phyloP scores from a whole-genome alignment of 1,140 invertebrate species.

The Drosophila busckii region DNA sequence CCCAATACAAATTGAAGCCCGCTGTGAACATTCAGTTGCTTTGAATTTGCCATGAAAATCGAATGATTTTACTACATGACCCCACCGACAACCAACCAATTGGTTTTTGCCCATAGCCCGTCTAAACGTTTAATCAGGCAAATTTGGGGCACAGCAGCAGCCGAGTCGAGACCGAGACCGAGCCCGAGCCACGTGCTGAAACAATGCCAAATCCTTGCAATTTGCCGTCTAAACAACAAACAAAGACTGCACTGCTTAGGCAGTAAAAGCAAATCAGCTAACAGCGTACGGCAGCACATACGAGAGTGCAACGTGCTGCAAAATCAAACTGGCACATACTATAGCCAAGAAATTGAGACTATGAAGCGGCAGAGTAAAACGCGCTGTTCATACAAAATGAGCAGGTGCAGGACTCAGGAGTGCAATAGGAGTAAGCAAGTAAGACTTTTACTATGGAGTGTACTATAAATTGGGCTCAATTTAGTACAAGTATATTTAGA shows the following conservation, averaged over 20 bases:
- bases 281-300: constrained; percentile 9
- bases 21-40: constrained; percentile 44
- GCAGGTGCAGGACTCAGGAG: constrained; percentile 10
- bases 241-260: constrained; percentile 32
- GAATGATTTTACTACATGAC: constrained; percentile 3
- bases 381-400: constrained; percentile 57
- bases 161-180: constrained; percentile 15
- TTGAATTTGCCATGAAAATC: constrained; percentile 15
- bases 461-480: no score
- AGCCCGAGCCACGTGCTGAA: constrained; percentile 27
- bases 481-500: no score
- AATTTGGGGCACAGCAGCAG: constrained; percentile 18
- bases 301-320: constrained; percentile 44
- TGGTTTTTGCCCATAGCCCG: not conserved
- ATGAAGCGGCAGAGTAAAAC: constrained; percentile 39
- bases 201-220: constrained; percentile 52
- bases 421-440: no score
- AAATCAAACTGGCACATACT: constrained; percentile 60
- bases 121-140: constrained; percentile 38
- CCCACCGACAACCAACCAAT: not conserved
- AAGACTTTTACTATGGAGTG: no score
- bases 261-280: constrained; percentile 54
- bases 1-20: constrained; percentile 22
- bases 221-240: constrained; percentile 59
- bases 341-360: constrained; percentile 29